phyloP scores from a whole-genome alignment of 2,797 vertebrate genomes.

The Gambusia yucatana region DNA sequence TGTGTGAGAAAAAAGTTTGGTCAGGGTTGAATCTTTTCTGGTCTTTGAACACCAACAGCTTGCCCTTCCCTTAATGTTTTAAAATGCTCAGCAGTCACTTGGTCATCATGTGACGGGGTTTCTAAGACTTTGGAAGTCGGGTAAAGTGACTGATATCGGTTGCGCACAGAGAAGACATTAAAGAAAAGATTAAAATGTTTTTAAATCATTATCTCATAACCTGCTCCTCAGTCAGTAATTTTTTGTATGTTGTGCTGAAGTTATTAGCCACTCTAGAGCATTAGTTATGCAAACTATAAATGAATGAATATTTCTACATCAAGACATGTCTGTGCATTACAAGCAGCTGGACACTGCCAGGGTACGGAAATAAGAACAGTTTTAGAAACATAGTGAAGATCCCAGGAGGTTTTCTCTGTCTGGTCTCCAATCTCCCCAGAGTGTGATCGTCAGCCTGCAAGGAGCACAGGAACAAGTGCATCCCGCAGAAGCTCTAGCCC shows the following conservation, averaged over 20 bases:
- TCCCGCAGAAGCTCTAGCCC: background rate
- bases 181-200: background rate
- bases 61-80: background rate
- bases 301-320: background rate
- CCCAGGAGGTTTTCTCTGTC: background rate
- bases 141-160: background rate
- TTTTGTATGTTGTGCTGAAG: background rate
- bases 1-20: too few species aligned
- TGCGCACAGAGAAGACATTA: background rate
- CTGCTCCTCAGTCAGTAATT: background rate
- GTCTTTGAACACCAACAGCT: background rate
- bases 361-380: background rate
- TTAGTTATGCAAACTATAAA: background rate
- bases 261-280: background rate
- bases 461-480: background rate
- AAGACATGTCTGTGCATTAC: background rate
- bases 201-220: background rate
- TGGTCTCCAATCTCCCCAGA: conserved; percentile 2
- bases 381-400: background rate
- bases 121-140: background rate
- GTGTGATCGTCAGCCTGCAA: background rate
- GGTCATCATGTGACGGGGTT: background rate
- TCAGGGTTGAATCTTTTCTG: background rate
- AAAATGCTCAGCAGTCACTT: background rate
- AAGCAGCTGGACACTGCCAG: background rate